Evolutionary conservation across 2,888 invertebrate species (phyloP), one percentile per base, ranked within the genome.

Genomic region (Leptinotarsa peninsularis): DNA sequence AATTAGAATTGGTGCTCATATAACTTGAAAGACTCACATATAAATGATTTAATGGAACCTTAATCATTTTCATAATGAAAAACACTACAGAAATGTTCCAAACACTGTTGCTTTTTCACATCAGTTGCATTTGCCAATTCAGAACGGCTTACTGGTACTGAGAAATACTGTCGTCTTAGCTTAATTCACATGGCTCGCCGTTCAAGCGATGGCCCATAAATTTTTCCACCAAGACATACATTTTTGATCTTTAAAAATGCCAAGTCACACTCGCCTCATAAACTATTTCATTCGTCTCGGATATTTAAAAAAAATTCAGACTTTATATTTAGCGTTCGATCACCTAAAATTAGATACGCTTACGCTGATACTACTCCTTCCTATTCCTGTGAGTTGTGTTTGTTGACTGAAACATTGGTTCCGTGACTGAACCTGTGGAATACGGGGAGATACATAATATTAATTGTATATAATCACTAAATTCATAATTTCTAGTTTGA

Each of bases 371-470:
- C 18, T 63, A 63, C 63, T 63, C 33, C 13, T 63, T 63, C 7
- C 43, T 63, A 33, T 43, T 43, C 33, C 15, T 43, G 67, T 68
- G 67, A 23, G 52, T 10, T 56, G 63, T 21, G 66, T 63, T 23
- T 72, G 72, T 68, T 75, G 68, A 75, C 68, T 68, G 71, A 75
- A 72, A 72, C 68, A 56, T 72, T 50, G 54, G 68, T 72, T 72
- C 54, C 49, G 49, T 58, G 27, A 63, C 54, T 66, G 67, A 49
- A 21, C 66, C 33, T 52, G 17, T 18, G 5, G n/a, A n/a, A 54
- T 72, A 72, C 58, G 60, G 60, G 73, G 68, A 33, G 43, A 70
- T 18, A 33, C 10, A 3, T 2, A n/a, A 70, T 15, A 58, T 18
- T n/a, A 10, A 1, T 33, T 27, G 33, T 52, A 52, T 52, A 52